Base-by-base conservation (phyloP, 2,113 vertebrate genomes). In the Hyperoodon ampullatus region DNA sequence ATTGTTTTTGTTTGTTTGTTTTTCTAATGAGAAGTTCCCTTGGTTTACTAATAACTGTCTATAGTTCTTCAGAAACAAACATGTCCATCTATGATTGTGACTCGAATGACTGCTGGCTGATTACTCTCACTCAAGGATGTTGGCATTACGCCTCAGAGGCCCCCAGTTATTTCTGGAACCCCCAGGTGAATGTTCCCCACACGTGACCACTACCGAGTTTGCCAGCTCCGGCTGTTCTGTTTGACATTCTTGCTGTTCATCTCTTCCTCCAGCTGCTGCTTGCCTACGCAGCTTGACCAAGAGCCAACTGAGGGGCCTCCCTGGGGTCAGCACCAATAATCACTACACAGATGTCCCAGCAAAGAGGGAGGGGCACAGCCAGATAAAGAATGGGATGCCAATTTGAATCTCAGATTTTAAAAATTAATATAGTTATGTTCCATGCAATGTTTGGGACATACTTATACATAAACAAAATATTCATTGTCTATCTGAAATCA, bases 191-290 rank as follows among this genome's bases (percentile, higher is more conserved):
- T 6, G 4, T 3, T 15, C 21, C 55, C 18, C 55, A 65, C 5
- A 11, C 13, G 7, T 0, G 63, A 2, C 61, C 8, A 14, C 50
- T 1, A 3, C 42, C 3, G 2, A 1, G 19, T 33, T 9, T 8
- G 21, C 21, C 53, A 26, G 23, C 23, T 47, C 75, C 8, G 11
- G 39, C 23, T 8, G 30, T 19, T 42, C 21, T n/a, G 7, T 14
- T 18, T 19, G 21, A 23, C 21, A 26, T 14, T 7, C 89, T 80
- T 4, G 50, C 53, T 33, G 16, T n/a, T 19, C 77, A 4, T n/a
- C 42, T 30, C 28, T 15, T 15, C 13, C 9, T 23, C 42, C 18
- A 3, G 21, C 63, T 44, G 18, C 39, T 18, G 35, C 18, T 12
- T 60, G 28, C 8, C 61, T 5, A 7, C 1, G 1, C 5, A 88